phyloP scores from a whole-genome alignment of 2,888 invertebrate species.

The Pristionchus japonicus region DNA sequence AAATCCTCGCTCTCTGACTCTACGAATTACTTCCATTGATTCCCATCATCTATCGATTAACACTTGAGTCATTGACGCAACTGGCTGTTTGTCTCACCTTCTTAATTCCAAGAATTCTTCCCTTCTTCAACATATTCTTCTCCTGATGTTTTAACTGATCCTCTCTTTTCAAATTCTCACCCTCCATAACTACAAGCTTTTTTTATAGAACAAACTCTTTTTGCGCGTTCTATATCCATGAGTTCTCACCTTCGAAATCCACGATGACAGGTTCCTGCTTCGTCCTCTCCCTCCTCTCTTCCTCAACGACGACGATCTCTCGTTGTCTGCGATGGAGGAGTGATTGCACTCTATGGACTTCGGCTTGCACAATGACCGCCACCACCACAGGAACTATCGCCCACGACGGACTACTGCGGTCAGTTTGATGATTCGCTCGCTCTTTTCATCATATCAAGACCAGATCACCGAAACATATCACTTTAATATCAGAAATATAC shows the following conservation, averaged over 20 bases:
- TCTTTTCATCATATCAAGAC: neutral
- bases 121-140: too few relatives aligned
- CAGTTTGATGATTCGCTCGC: neutral
- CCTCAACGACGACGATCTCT: neutral
- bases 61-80: too few relatives aligned
- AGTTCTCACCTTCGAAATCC: neutral
- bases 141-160: too few relatives aligned
- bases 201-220: neutral
- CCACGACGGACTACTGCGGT: slow-evolving; percentile 30
- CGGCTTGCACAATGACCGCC: slow-evolving; percentile 46
- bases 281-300: neutral
- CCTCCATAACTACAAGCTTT: too few relatives aligned
- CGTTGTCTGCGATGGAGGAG: slow-evolving; percentile 31
- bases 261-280: neutral
- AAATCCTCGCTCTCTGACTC: too few relatives aligned
- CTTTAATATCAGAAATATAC: too few relatives aligned
- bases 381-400: slow-evolving; percentile 34
- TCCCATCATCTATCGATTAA: too few relatives aligned
- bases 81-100: too few relatives aligned
- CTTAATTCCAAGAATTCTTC: too few relatives aligned
- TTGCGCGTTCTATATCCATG: neutral
- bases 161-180: too few relatives aligned
- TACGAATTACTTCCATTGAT: too few relatives aligned
- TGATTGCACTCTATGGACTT: slow-evolving; percentile 41
- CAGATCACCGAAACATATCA: too few relatives aligned